These are phyloP conservation scores for Brevipalpus yothersi DNA, from an alignment of 1,140 invertebrate genomes.

Conservation along the genomic window DNA sequence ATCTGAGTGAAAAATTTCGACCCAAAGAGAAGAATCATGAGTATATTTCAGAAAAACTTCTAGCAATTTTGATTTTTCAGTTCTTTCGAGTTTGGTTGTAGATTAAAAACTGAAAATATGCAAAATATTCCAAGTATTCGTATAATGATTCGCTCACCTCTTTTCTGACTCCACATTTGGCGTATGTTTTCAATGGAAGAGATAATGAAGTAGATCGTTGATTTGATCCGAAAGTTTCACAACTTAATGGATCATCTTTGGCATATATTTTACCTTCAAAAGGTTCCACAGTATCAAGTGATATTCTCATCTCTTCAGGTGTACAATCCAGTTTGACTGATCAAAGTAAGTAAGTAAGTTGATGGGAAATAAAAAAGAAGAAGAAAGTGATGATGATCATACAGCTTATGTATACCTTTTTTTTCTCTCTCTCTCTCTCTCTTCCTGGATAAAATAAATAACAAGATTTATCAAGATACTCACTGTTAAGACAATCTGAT, in stretches of 20 bases:
- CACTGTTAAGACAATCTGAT: slow-evolving; percentile 25
- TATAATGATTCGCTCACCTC: slow-evolving; percentile 10
- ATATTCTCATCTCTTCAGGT: slow-evolving; percentile 22
- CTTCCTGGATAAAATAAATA: background rate
- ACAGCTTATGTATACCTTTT: background rate
- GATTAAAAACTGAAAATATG: background rate
- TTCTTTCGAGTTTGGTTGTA: background rate
- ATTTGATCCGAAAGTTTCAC: slow-evolving; percentile 11
- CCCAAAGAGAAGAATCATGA: background rate
- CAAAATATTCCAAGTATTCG: background rate
- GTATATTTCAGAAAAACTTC: too few relatives aligned
- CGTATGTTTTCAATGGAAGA: slow-evolving; percentile 12
- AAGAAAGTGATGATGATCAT: too few relatives aligned
- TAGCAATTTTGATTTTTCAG: too few relatives aligned
- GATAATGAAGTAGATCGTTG: slow-evolving; percentile 3
- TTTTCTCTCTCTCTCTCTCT: too few relatives aligned
- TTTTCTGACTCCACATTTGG: slow-evolving; percentile 6
- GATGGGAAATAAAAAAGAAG: background rate
- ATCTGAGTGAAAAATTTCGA: slow-evolving; percentile 7
- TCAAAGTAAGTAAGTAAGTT: slow-evolving; percentile 5
- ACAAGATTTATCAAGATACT: slow-evolving; percentile 1
- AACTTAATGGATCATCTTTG: slow-evolving; percentile 14
- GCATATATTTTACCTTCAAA: slow-evolving; percentile 22
- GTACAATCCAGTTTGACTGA: slow-evolving; percentile 27
- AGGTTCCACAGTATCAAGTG: slow-evolving; percentile 23